Conservation (phyloP, 2,797 vertebrate genomes). For the Cottoperca gobio region DNA sequence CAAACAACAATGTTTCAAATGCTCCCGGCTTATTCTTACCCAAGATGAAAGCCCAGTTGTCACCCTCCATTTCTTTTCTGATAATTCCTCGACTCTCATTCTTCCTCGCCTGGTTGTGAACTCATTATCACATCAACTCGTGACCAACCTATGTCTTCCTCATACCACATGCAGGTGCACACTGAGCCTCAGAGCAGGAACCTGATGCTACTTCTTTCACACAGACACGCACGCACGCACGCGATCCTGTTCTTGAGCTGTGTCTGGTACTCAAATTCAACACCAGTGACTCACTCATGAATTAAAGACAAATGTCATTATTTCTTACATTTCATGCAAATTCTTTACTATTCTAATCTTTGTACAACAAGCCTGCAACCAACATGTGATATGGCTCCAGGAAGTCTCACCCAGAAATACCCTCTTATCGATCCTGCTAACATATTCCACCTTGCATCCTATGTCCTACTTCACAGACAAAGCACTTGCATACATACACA, state of each 20-base stretch:
- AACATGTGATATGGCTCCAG: slow-evolving; percentile 50
- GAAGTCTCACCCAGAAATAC: slow-evolving; percentile 31
- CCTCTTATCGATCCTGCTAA: slow-evolving; percentile 50
- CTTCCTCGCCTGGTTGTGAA: slow-evolving; percentile 37
- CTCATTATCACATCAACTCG: slow-evolving; percentile 45
- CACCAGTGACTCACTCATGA: slow-evolving; percentile 53
- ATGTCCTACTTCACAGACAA: not conserved
- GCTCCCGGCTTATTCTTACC: slow-evolving; percentile 60
- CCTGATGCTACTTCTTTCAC: slow-evolving; percentile 59
- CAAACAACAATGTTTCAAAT: not conserved
- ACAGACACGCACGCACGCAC: slow-evolving; percentile 20
- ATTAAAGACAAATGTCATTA: slow-evolving; percentile 55
- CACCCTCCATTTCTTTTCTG: slow-evolving; percentile 71
- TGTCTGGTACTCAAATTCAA: slow-evolving; percentile 64
- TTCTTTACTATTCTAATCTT: not conserved
- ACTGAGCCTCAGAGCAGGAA: slow-evolving; percentile 55
- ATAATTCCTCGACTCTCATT: slow-evolving; percentile 58
- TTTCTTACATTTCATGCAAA: not conserved
- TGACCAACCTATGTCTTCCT: slow-evolving; percentile 24
- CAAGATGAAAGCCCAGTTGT: slow-evolving; percentile 77
- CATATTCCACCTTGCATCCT: slow-evolving; percentile 40
- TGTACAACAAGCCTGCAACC: slow-evolving; percentile 6
- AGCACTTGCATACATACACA: not conserved
- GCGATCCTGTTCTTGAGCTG: slow-evolving; percentile 36
- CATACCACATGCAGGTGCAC: slow-evolving; percentile 24